A percentile compares a stretch with the other conserved stretches of the same genome.
These are phyloP conservation scores for Meganola albula DNA, from an alignment of 2,888 invertebrate genomes.

Conservation along the genomic window DNA sequence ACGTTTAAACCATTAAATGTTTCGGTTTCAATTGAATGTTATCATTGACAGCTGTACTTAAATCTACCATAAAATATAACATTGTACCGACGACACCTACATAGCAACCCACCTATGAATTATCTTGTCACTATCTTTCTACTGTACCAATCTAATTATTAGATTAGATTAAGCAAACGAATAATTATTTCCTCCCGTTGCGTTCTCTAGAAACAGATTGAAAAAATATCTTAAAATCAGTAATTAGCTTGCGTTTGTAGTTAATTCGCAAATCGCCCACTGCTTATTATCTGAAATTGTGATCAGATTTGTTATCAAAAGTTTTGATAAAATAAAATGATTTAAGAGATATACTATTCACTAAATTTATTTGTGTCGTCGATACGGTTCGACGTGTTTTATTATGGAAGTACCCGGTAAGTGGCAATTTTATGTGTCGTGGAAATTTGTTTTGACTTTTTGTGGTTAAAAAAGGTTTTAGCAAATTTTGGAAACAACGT, in stretches of 20 bases:
- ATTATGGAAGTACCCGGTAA: slow-evolving; percentile 20
- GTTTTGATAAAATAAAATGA: slow-evolving; percentile 17
- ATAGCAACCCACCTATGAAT: too few species aligned
- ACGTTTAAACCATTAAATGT: neutral
- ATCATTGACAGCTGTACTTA: neutral
- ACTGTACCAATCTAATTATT: too few species aligned
- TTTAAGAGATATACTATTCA: slow-evolving; percentile 10
- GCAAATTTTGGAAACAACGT: too few species aligned
- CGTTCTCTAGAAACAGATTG: too few species aligned
- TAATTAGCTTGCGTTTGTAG: too few species aligned
- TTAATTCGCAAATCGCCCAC: too few species aligned
- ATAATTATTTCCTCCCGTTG: too few species aligned
- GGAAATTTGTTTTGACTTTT: neutral
- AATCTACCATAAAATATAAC: neutral
- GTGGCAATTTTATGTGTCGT: slow-evolving; percentile 2
- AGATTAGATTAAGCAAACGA: too few species aligned
- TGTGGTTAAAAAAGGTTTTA: neutral
- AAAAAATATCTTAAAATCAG: too few species aligned
- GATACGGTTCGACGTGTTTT: slow-evolving; percentile 8
- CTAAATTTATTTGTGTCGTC: slow-evolving; percentile 9
- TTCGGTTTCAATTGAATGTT: neutral
- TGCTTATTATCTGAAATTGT: slow-evolving; percentile 17
- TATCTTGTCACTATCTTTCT: too few species aligned
- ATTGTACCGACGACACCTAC: too few species aligned
- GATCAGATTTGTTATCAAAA: slow-evolving; percentile 23